Conservation (phyloP, 2,113 vertebrate species). For the Lathamus discolor region DNA sequence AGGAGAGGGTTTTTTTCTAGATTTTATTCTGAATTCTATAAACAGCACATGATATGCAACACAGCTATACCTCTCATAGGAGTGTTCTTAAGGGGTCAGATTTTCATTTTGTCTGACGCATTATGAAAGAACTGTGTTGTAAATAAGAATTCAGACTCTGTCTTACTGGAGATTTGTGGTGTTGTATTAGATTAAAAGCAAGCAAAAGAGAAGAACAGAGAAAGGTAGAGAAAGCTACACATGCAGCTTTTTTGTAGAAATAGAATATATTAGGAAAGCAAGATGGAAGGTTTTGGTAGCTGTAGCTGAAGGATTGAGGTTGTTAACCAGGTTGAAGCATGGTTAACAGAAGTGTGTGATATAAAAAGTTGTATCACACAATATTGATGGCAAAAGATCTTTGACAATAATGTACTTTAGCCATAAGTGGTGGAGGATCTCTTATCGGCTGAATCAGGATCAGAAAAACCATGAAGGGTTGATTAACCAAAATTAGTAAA, state of each 20-base stretch:
- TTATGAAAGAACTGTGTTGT: not conserved
- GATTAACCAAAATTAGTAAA: not conserved
- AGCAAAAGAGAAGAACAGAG: not conserved
- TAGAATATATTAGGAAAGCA: not conserved
- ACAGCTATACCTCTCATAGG: not conserved
- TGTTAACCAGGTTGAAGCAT: not conserved
- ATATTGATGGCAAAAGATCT: not conserved
- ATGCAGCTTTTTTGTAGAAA: not conserved
- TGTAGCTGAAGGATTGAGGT: not conserved
- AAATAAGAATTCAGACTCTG: not conserved
- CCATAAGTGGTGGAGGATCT: not conserved
- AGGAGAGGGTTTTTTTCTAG: not conserved
- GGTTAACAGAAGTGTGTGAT: not conserved
- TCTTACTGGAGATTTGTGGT: not conserved
- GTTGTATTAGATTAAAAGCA: not conserved
- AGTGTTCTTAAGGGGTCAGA: not conserved
- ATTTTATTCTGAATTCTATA: not conserved
- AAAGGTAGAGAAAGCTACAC: not conserved
- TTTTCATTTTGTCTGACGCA: not conserved
- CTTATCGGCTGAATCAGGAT: not conserved
- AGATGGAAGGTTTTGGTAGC: not conserved
- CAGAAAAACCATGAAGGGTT: not conserved
- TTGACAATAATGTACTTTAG: not conserved
- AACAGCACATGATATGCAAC: not conserved
- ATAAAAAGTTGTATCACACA: not conserved